Conservation (phyloP, 2,113 vertebrate genomes). For the Xiphophorus couchianus region DNA sequence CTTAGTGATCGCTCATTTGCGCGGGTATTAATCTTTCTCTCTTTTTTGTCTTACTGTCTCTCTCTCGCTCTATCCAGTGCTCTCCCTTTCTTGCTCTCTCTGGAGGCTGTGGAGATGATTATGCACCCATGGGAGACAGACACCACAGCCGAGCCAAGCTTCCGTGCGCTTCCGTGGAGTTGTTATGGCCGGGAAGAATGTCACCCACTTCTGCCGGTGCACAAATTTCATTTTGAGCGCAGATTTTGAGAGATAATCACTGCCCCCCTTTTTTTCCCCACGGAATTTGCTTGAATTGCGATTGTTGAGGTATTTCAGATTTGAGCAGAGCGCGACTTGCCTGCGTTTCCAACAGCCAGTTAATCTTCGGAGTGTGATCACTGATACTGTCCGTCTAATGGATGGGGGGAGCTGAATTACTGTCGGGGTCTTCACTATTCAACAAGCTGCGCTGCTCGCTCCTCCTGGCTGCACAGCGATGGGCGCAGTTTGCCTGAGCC, state of each 20-base stretch:
- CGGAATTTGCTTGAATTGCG: neutral
- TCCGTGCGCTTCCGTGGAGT: conserved; percentile 69
- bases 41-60: neutral
- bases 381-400: conserved; percentile 45
- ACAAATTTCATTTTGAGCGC: conserved; percentile 31
- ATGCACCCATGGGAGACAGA: conserved; percentile 56
- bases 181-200: conserved; percentile 66
- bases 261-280: neutral
- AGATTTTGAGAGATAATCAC: conserved; percentile 12
- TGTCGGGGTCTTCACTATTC: conserved; percentile 51
- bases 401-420: conserved; percentile 46
- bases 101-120: conserved; percentile 52
- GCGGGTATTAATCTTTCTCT: conserved; percentile 9
- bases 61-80: neutral
- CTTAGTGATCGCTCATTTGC: conserved; percentile 27
- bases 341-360: conserved; percentile 15
- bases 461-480: conserved; percentile 51
- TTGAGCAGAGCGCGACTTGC: conserved; percentile 29
- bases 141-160: conserved; percentile 43
- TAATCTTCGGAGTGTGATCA: conserved; percentile 10
- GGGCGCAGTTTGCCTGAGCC: conserved; percentile 66
- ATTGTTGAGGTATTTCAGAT: conserved; percentile 24
- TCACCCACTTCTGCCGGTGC: conserved; percentile 74
- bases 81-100: neutral
- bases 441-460: conserved; percentile 73